phyloP scores from a whole-genome alignment of 2,797 vertebrate species.

The Acanthiza pusilla region DNA sequence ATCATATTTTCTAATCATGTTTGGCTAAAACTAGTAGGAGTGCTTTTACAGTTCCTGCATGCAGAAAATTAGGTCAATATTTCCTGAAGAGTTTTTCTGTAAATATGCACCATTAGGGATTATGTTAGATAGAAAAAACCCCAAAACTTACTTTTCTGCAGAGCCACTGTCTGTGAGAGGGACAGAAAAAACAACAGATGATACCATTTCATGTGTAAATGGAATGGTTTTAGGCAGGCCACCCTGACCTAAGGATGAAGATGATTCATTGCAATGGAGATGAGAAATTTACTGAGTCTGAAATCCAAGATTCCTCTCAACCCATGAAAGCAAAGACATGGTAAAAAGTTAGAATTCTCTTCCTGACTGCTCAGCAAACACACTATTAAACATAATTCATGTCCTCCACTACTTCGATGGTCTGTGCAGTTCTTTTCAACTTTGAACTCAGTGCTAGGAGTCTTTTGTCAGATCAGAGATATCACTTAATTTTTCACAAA shows the following conservation, averaged over 20 bases:
- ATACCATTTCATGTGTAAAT: background rate
- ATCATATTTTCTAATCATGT: background rate
- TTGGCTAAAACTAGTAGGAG: background rate
- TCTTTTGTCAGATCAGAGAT: background rate
- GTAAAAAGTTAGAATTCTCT: background rate
- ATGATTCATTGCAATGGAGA: background rate
- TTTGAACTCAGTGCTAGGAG: background rate
- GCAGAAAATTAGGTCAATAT: background rate
- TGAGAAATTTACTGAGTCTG: background rate
- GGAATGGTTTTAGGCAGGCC: background rate
- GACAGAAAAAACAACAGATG: background rate
- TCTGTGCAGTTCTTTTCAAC: background rate
- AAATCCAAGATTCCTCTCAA: background rate
- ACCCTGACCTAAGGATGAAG: background rate
- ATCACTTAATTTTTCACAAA: background rate
- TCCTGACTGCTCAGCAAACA: background rate
- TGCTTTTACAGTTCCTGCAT: background rate
- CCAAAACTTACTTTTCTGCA: background rate
- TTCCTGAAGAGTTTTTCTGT: background rate
- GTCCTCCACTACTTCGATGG: background rate
- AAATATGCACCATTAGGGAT: background rate
- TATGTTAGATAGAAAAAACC: background rate
- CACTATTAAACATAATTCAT: background rate
- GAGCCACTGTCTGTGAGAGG: background rate
- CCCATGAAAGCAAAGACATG: background rate